A percentile compares a stretch with the other conserved stretches of the same genome.
These are phyloP conservation scores for Philonicus albiceps DNA, from an alignment of 2,888 invertebrate genomes.

Conservation along the genomic window DNA sequence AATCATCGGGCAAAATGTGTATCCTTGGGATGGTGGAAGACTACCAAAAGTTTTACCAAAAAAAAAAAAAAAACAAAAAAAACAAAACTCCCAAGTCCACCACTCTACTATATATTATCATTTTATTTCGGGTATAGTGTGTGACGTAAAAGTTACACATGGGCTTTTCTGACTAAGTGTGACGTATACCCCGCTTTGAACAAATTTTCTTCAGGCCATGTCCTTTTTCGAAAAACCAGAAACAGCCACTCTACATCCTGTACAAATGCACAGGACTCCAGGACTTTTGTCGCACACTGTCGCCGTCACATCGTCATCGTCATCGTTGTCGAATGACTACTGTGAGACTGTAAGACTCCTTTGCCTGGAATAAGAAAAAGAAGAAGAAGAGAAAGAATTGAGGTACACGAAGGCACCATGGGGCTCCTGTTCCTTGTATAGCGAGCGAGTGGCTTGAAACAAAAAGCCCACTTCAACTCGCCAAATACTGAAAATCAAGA, in stretches of 20 bases:
- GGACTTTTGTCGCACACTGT: not conserved
- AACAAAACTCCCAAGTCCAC: not conserved
- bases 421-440: not conserved
- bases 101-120: not conserved
- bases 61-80: not conserved
- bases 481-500: conserved; percentile 27
- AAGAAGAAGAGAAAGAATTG: not conserved
- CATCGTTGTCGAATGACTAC: not conserved
- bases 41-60: not conserved
- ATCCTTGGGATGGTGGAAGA: not conserved
- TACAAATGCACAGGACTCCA: not conserved
- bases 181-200: not conserved
- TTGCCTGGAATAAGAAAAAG: not conserved
- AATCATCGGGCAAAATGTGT: conserved; percentile 27
- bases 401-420: not conserved
- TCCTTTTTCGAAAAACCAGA: not conserved
- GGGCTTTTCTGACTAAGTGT: not conserved
- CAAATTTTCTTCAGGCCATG: not conserved
- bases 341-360: not conserved
- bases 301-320: not conserved
- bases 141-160: conserved; percentile 28
- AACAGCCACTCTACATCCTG: not conserved
- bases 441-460: not conserved
- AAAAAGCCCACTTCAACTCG: conserved; percentile 18
- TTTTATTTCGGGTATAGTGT: not conserved